Base-by-base conservation (phyloP, 1,140 invertebrate species). In the Asbolus verrucosus region DNA sequence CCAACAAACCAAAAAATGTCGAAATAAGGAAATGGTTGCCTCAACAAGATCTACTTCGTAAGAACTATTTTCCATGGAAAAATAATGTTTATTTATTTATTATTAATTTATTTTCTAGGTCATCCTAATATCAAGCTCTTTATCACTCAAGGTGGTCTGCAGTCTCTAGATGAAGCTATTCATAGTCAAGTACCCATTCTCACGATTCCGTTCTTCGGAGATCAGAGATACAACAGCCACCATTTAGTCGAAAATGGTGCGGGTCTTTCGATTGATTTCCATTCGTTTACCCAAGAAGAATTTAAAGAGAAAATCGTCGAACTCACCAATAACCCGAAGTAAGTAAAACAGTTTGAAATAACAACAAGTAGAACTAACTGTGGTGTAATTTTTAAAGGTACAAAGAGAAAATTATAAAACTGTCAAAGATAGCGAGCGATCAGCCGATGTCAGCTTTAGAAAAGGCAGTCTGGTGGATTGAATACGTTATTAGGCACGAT, bases 1-100 rank as follows among this genome's bases (percentile, higher is more conserved):
- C 85, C 0, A 78, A 82, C 31, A 83, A 85, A 65, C 82, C 87
- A 0, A 75, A 81, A 0, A 92, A 92, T 81, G 81, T 93, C 0
- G 81, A 86, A 60, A 77, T 89, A 1, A 82, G 81, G 13, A 86
- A 86, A 54, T 92, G 91, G 91, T 78, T 91, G 5, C 90, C 90
- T 0, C 91, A 92, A 75, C 87, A 87, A 65, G 90, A 90, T 75
- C 82, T 92, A 68, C 78, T 91, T 68, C 84, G 88, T 89, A 78
- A 83, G 77, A 75, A 11, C 11, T 19, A 41, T 41, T 41, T 54
- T 27, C 13, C 6, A 1, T 54, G 0, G 0, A 27, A 11, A 27
- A 6, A 14, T 54, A 2, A 5, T 2, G 3, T 36, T n/a, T 2
- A 4, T 4, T 36, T 36, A 11, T 11, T n/a, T 36, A 36, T 36